Evolutionary conservation across 2,888 invertebrate genomes (phyloP).

Genomic region (Papilio demoleus): DNA sequence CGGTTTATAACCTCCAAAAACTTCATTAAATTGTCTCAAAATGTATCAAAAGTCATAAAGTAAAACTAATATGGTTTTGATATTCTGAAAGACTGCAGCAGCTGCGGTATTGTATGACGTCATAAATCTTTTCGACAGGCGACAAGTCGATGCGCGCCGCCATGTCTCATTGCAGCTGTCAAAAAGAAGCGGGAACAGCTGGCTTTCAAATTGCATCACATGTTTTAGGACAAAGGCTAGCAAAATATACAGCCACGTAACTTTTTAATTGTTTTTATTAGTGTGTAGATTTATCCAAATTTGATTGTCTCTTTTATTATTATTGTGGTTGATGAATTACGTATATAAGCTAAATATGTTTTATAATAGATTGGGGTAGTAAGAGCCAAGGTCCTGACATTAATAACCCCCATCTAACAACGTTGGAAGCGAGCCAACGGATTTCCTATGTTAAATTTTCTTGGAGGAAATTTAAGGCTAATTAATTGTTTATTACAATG

Average conservation of each 20-base stretch:
- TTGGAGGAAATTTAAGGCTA: not conserved
- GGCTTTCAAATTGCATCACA: constrained; percentile 21
- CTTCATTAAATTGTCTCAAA: not conserved
- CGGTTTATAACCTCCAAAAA: not conserved
- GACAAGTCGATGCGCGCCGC: constrained; percentile 12
- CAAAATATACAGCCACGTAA: not conserved
- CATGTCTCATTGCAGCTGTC: constrained; percentile 30
- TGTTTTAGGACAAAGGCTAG: constrained; percentile 14
- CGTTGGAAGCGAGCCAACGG: constrained; percentile 1
- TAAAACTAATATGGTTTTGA: not conserved
- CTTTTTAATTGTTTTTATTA: no score
- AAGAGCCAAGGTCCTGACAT: constrained; percentile 1
- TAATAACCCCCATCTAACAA: constrained; percentile 12
- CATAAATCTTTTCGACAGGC: constrained; percentile 24
- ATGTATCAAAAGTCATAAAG: no score
- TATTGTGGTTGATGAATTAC: not conserved
- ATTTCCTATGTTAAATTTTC: not conserved
- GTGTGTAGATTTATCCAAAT: no score
- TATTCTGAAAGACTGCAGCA: constrained; percentile 17
- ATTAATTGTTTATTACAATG: not conserved
- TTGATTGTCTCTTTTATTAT: no score
- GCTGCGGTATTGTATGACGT: constrained; percentile 12
- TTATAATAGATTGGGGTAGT: not conserved
- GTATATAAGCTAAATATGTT: not conserved
- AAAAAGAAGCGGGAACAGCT: constrained; percentile 33